These are phyloP conservation scores for Danio kyathit DNA, from an alignment of 2,797 vertebrate genomes.

Conservation along the genomic window DNA sequence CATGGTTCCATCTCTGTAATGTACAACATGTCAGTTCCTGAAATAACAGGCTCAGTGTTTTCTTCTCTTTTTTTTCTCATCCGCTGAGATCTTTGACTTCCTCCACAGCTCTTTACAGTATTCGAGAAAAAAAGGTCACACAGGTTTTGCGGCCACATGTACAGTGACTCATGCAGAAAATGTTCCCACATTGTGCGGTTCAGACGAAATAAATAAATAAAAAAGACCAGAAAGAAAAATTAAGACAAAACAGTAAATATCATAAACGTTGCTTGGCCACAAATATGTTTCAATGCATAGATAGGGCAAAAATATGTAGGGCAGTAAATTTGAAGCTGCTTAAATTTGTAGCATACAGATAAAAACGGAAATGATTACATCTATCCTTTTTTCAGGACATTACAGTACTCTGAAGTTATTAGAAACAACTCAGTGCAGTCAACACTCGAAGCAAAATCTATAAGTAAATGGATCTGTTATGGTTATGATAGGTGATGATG, in stretches of 20 bases:
- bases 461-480: too few species aligned
- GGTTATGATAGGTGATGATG: too few species aligned
- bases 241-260: neutral
- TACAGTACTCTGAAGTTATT: too few species aligned
- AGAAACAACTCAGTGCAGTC: too few species aligned
- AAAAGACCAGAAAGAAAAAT: neutral
- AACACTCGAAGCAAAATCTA: too few species aligned
- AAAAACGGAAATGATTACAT: too few species aligned
- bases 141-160: neutral
- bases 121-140: neutral
- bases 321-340: constrained; percentile 25
- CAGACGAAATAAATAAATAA: neutral
- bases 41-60: neutral
- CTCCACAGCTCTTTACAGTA: neutral
- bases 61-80: neutral
- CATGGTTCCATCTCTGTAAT: too few species aligned
- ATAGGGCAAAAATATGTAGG: neutral
- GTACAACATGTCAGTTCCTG: too few species aligned
- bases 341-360: constrained; percentile 12
- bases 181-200: neutral
- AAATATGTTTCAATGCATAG: neutral
- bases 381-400: too few species aligned
- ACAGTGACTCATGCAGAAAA: neutral
- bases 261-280: neutral
- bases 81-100: neutral